Evolutionary conservation across 2,113 vertebrate genomes (phyloP).

Genomic region (Festucalex cinctus): DNA sequence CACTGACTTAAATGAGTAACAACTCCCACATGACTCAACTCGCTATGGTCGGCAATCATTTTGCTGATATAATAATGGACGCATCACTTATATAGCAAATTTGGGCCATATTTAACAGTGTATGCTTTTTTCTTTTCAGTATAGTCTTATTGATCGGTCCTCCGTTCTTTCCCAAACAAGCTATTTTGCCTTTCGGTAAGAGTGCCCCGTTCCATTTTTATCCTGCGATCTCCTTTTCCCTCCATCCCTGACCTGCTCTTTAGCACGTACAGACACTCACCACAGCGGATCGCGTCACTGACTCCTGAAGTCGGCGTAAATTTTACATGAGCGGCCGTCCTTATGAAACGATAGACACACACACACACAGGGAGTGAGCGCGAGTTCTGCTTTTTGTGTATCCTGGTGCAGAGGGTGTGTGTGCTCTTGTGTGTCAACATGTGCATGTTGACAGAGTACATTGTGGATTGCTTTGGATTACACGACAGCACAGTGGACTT

Average conservation of each 20-base stretch:
- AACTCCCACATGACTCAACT: too few relatives aligned
- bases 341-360: constrained; percentile 55
- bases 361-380: constrained; percentile 9
- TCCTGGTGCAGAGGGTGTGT: constrained; percentile 6
- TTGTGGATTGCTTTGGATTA: not conserved
- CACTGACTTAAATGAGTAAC: too few relatives aligned
- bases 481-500: not conserved
- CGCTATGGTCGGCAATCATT: too few relatives aligned
- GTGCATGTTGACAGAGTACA: constrained; percentile 17
- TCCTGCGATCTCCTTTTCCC: constrained; percentile 26
- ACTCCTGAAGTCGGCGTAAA: constrained; percentile 50
- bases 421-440: constrained; percentile 23
- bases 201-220: constrained; percentile 24
- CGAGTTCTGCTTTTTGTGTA: constrained; percentile 16
- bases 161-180: constrained; percentile 13
- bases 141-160: constrained; percentile 32
- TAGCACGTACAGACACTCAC: constrained; percentile 15
- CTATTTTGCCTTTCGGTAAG: not conserved
- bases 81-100: too few relatives aligned
- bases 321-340: constrained; percentile 63
- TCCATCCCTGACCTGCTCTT: constrained; percentile 26
- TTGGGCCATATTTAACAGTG: too few relatives aligned
- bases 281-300: constrained; percentile 38
- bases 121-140: too few relatives aligned
- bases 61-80: too few relatives aligned